Conservation (phyloP, 2,113 vertebrate species). For the Oryctolagus cuniculus region DNA sequence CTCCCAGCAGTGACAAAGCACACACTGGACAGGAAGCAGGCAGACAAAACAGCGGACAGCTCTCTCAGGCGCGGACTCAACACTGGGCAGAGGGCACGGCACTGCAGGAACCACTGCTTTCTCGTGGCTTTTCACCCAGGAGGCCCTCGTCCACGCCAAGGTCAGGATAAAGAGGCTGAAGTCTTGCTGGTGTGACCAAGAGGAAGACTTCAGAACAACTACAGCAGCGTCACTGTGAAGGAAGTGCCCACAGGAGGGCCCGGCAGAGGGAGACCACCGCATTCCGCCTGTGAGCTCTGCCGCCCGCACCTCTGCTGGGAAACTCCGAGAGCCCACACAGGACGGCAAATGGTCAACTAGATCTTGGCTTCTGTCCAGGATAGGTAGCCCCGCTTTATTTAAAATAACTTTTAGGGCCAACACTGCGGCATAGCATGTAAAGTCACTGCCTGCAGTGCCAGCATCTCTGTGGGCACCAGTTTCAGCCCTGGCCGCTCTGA, state of each 20-base stretch:
- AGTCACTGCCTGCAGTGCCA: no score
- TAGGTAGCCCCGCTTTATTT: background rate
- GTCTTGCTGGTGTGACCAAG: background rate
- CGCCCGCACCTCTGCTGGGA: background rate
- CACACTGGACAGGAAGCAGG: slow-evolving; percentile 14
- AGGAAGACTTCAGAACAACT: background rate
- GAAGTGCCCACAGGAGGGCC: background rate
- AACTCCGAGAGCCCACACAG: background rate
- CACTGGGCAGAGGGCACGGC: background rate
- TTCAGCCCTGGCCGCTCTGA: no score
- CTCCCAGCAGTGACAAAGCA: background rate
- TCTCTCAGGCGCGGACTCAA: background rate
- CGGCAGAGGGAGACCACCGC: background rate
- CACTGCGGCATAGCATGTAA: no score
- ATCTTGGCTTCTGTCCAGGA: background rate
- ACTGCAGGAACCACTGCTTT: background rate
- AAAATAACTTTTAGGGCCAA: no score
- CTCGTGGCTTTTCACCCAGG: background rate
- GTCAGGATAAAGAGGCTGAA: background rate
- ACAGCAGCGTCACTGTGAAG: background rate
- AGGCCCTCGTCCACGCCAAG: background rate
- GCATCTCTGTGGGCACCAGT: background rate
- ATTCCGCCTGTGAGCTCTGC: background rate
- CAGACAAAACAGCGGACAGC: background rate
- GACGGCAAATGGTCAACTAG: background rate